phyloP scores from a whole-genome alignment of 2,888 invertebrate species.

The Cyrtodaria siliqua region DNA sequence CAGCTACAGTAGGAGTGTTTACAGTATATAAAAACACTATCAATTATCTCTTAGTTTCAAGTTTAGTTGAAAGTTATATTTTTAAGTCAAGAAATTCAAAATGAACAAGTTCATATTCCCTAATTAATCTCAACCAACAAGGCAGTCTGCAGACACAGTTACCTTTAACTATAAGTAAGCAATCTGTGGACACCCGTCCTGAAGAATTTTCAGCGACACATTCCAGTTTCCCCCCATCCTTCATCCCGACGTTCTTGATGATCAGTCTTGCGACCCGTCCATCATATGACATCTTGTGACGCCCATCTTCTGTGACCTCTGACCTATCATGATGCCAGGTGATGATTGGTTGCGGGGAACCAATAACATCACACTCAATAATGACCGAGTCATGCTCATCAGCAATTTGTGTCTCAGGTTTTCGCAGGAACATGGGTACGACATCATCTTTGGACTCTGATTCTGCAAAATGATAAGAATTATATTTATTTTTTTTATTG shows the following conservation, averaged over 20 bases:
- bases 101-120: too few relatives aligned
- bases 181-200: constrained; percentile 74
- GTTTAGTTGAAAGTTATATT: not conserved
- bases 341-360: constrained; percentile 75
- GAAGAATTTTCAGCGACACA: constrained; percentile 75
- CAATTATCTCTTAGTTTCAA: too few relatives aligned
- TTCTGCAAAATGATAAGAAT: constrained; percentile 35
- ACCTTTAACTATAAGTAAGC: constrained; percentile 76
- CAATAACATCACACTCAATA: constrained; percentile 79
- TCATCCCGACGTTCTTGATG: constrained; percentile 64
- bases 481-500: too few relatives aligned
- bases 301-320: constrained; percentile 44
- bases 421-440: constrained; percentile 75
- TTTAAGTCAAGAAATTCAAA: not conserved
- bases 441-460: constrained; percentile 65
- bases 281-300: constrained; percentile 68
- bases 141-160: constrained; percentile 13
- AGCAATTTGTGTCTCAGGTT: constrained; percentile 68
- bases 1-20: too few relatives aligned
- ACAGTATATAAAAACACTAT: too few relatives aligned
- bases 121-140: too few relatives aligned
- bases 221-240: constrained; percentile 76
- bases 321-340: constrained; percentile 72
- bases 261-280: constrained; percentile 74
- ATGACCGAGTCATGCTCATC: constrained; percentile 71